phyloP scores from a whole-genome alignment of 2,797 vertebrate genomes.

The Fundulus diaphanus region DNA sequence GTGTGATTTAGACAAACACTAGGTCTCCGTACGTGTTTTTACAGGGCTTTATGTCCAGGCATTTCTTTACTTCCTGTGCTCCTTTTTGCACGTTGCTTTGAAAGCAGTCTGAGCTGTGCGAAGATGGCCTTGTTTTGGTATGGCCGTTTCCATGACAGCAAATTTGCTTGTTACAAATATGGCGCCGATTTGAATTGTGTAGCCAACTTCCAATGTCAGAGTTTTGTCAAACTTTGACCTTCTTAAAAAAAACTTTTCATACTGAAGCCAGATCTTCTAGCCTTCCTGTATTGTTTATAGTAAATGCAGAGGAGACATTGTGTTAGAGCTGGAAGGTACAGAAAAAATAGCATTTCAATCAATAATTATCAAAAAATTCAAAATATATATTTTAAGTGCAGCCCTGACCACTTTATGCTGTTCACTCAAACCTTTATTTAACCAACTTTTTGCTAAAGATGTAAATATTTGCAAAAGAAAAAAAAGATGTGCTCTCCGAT shows the following conservation, averaged over 20 bases:
- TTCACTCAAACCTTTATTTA: no score
- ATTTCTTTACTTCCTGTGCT: conserved; percentile 12
- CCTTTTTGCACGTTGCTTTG: conserved; percentile 2
- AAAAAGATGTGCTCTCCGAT: no score
- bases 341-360: no score
- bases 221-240: background rate
- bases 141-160: conserved; percentile 23
- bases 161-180: background rate
- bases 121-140: background rate
- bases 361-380: no score
- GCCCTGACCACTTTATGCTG: no score
- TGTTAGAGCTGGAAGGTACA: no score
- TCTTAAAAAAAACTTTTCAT: background rate
- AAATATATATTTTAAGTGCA: no score
- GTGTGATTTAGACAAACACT: background rate
- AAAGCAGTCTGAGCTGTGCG: conserved; percentile 12
- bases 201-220: background rate
- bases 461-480: no score
- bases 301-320: no score
- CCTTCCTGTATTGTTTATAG: background rate
- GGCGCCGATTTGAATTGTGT: background rate
- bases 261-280: background rate
- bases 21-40: background rate
- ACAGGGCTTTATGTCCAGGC: background rate
- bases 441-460: no score